Evolutionary conservation across 1,140 invertebrate species (phyloP), one percentile per base, ranked within the genome.

Genomic region (Drosophila pseudoobscura): DNA sequence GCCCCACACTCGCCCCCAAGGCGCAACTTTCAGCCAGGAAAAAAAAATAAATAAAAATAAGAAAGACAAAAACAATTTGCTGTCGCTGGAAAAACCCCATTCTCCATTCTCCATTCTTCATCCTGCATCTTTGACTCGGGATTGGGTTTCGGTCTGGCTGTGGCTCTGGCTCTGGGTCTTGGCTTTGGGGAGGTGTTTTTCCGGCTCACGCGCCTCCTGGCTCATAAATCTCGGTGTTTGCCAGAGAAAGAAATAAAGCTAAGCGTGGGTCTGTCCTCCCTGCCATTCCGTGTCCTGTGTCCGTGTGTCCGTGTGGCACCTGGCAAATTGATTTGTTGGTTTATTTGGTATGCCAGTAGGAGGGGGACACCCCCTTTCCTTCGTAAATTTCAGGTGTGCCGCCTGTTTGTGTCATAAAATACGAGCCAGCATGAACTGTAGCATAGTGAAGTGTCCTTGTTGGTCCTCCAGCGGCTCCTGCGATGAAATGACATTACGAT

Each of bases 271-370:
- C 52, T 62, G 69, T 62, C 43, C 43, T 31, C 75, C 54, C 64
- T 5, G 11, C 9, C 31, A 11, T 35, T 3, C 9, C 13, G 66
- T 52, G 50, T 72, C 54, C 22, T 63, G 35, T 17, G 17, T 17
- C 17, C 17, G 17, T 63, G 35, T 17, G 17, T 17, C 17, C 17
- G 17, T 17, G 0, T 39, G 82, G 82, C 78, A 85, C 82, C 83
- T 89, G 83, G 78, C 83, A 88, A 88, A 88, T 88, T 88, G 83
- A 88, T 88, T 88, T 88, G 83, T 88, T 88, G 83, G 84, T 79
- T 87, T 88, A 88, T 87, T 87, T 65, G 75, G 75, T 78, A 68
- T 65, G 68, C 64, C 69, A 51, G 41, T 13, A 20, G 49, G 1
- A 15, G 24, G 3, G 35, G 7, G 29, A 31, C 29, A 8, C 2